Evolutionary conservation across 1,140 invertebrate genomes (phyloP), one percentile per base, ranked within the genome.

Genomic region (Dufourea novaeangliae): DNA sequence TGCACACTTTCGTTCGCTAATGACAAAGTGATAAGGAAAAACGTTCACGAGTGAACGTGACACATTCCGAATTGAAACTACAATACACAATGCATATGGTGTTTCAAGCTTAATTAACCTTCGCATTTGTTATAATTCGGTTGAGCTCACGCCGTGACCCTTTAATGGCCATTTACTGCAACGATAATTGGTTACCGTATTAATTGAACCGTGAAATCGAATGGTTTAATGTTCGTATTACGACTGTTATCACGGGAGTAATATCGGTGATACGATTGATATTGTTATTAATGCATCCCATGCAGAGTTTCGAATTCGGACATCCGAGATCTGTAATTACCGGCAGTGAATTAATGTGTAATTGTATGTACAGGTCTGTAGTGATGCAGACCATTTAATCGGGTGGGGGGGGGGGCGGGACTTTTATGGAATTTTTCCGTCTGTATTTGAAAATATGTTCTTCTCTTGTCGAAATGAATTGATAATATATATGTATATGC

Each of bases 191-290:
- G 54, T 59, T 22, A 32, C 7, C 22, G 73, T 75, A 75, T 75
- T 75, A 75, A 68, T 75, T 69, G 69, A 68, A 68, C 37, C 29
- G 20, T 69, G 32, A 69, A 75, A 59, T 59, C 52, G 52, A 59
- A 59, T 25, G 54, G 54, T 22, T 67, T 59, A 67, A 57, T 25
- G 39, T n/a, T 75, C 37, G 50, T 27, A 12, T 75, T 44, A 68
- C 64, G 54, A 69, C 59, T 69, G 29, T 59, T 75, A 75, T 69
- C 52, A 17, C 14, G 52, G 12, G 14, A 41, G 54, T 56, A 37
- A 41, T 69, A 69, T 57, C 46, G 39, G 41, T 34, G 54, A n/a
- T 52, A 22, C 34, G 54, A 57, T 68, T 59, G 39, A 75, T 68
- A 75, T 68, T 67, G 50, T 67, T 73, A 59, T 54, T 44, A 25